Conservation (phyloP, 1,140 invertebrate genomes). For the Oncopodura yosiiana region DNA sequence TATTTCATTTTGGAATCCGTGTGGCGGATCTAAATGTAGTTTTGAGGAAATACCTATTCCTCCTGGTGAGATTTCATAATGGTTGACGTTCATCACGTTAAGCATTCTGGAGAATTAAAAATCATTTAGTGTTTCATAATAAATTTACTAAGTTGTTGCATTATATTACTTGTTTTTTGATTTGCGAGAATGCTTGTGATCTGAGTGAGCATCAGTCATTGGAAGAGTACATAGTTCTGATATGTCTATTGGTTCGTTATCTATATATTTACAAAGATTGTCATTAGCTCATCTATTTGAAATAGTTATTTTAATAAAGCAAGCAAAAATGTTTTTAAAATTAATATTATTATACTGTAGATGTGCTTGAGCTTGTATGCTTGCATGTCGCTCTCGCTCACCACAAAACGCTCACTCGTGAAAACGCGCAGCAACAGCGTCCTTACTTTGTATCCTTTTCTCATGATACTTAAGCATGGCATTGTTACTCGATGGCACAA, state of each 20-base stretch:
- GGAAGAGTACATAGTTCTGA: too few species aligned
- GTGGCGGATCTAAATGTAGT: constrained; percentile 11
- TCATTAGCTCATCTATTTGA: constrained; percentile 14
- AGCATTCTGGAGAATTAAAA: constrained; percentile 1
- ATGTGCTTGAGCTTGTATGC: constrained; percentile 10
- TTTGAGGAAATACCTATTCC: constrained; percentile 1
- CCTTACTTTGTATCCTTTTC: constrained; percentile 8
- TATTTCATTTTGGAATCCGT: constrained; percentile 8
- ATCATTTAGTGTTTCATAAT: too few species aligned
- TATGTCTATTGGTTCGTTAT: too few species aligned
- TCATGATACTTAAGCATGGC: constrained; percentile 16
- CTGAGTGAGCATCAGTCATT: too few species aligned
- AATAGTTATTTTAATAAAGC: too few species aligned
- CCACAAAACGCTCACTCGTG: too few species aligned
- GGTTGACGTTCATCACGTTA: background rate
- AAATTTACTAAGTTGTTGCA: too few species aligned
- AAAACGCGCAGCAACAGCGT: constrained; percentile 6
- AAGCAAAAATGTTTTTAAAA: too few species aligned
- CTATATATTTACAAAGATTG: too few species aligned
- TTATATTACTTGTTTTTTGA: too few species aligned
- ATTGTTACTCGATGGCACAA: constrained; percentile 19
- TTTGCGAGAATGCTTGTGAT: too few species aligned
- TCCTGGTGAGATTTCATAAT: constrained; percentile 7
- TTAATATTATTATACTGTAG: constrained; percentile 8
- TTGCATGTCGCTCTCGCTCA: too few species aligned